Conservation (phyloP, 2,888 invertebrate genomes). For the Caenorhabditis becei region DNA sequence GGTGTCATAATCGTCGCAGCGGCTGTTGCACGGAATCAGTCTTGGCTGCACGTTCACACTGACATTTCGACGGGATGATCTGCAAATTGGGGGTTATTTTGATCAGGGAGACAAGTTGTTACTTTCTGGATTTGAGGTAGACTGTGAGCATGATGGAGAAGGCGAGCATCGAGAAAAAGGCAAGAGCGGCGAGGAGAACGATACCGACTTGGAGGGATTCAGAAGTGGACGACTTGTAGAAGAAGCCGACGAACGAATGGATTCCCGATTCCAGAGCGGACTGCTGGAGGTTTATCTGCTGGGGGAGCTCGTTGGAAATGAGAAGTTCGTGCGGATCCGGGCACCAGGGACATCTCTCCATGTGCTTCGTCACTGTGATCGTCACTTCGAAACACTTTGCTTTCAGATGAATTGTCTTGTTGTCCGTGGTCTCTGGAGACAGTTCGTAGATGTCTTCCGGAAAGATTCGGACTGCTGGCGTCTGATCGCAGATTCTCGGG, state of each 20-base stretch:
- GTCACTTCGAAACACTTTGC: conserved; percentile 79
- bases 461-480: conserved; percentile 67
- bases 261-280: conserved; percentile 40
- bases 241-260: conserved; percentile 41
- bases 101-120: too few relatives aligned
- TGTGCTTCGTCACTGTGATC: conserved; percentile 73
- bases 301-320: conserved; percentile 46
- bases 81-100: conserved; percentile 6
- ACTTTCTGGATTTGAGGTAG: conserved; percentile 64
- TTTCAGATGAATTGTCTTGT: conserved; percentile 63
- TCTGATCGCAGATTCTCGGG: conserved; percentile 77
- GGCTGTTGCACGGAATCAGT: conserved; percentile 52
- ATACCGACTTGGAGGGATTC: conserved; percentile 65
- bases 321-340: conserved; percentile 70
- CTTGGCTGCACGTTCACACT: conserved; percentile 53
- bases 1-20: conserved; percentile 50
- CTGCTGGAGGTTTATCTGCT: conserved; percentile 37
- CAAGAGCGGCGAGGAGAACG: conserved; percentile 65
- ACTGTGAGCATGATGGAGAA: conserved; percentile 63
- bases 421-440: conserved; percentile 18
- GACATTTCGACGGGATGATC: conserved; percentile 28
- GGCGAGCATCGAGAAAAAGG: conserved; percentile 61
- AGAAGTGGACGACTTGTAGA: conserved; percentile 47
- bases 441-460: conserved; percentile 34
- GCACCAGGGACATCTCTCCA: conserved; percentile 78